Conservation (phyloP, 2,797 vertebrate species). For the Phylloscopus collybita region DNA sequence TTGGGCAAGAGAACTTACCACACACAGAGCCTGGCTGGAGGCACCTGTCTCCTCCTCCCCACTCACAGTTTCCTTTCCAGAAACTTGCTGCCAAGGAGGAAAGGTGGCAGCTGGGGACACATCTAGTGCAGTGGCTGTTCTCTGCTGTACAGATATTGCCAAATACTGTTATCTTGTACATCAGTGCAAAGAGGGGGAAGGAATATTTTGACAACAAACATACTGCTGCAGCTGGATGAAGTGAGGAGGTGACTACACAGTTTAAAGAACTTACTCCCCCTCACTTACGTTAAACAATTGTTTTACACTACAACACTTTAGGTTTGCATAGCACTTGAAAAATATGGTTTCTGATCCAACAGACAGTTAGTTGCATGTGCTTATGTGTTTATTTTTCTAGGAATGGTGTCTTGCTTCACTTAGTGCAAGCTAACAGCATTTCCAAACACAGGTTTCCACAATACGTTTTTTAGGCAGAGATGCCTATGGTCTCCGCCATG, state of each 20-base stretch:
- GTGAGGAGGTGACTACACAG: neutral
- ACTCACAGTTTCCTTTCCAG: neutral
- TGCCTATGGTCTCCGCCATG: neutral
- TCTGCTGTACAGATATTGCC: neutral
- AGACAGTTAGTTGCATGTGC: neutral
- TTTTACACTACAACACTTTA: neutral
- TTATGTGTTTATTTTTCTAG: neutral
- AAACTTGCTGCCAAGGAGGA: neutral
- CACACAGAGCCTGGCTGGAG: neutral
- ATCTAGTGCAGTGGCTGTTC: neutral
- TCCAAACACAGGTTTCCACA: neutral
- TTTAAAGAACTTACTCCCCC: neutral
- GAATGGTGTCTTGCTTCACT: neutral
- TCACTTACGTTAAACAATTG: neutral
- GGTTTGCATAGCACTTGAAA: neutral
- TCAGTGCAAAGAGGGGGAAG: neutral
- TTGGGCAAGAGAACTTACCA: neutral
- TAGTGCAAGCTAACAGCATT: neutral
- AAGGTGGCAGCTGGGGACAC: neutral
- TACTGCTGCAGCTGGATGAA: neutral
- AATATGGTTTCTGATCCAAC: neutral
- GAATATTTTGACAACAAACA: slow-evolving; percentile 35
- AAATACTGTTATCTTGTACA: neutral
- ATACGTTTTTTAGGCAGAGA: neutral
- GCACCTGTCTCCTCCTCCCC: neutral